phyloP scores from a whole-genome alignment of 2,113 vertebrate species.

The Copsychus sechellarum region DNA sequence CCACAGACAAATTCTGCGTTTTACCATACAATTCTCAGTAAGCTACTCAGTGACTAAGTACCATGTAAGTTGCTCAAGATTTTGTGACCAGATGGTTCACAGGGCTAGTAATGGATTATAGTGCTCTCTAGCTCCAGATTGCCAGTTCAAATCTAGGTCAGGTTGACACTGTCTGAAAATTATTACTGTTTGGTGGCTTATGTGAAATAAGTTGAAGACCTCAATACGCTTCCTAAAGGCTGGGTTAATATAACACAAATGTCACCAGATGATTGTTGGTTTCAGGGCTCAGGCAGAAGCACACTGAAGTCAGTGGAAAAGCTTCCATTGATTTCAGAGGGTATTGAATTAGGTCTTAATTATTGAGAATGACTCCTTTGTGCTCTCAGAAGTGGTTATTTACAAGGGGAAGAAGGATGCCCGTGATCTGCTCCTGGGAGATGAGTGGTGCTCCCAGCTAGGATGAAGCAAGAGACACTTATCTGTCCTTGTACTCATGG shows the following conservation, averaged over 20 bases:
- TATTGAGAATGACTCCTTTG: conserved; percentile 20
- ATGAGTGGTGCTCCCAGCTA: neutral
- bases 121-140: conserved; percentile 55
- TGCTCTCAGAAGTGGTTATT: neutral
- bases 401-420: neutral
- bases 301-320: conserved; percentile 9
- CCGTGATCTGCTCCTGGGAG: neutral
- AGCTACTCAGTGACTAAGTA: conserved; percentile 2
- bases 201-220: conserved; percentile 61
- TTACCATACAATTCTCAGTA: neutral
- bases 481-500: neutral
- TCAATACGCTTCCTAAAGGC: conserved; percentile 48
- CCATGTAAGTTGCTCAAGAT: conserved; percentile 15
- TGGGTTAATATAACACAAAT: conserved; percentile 60
- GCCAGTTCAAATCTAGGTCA: conserved; percentile 69
- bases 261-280: conserved; percentile 42
- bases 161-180: conserved; percentile 61
- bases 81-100: conserved; percentile 55
- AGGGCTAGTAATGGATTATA: conserved; percentile 35
- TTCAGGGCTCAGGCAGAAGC: neutral
- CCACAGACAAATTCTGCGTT: neutral
- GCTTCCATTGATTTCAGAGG: neutral
- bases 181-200: conserved; percentile 60
- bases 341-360: conserved; percentile 52
- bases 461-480: neutral